Percentiles rank a stretch among this genome's conserved stretches.
phyloP scores from a whole-genome alignment of 2,797 vertebrate genomes.

The Dermochelys coriacea region DNA sequence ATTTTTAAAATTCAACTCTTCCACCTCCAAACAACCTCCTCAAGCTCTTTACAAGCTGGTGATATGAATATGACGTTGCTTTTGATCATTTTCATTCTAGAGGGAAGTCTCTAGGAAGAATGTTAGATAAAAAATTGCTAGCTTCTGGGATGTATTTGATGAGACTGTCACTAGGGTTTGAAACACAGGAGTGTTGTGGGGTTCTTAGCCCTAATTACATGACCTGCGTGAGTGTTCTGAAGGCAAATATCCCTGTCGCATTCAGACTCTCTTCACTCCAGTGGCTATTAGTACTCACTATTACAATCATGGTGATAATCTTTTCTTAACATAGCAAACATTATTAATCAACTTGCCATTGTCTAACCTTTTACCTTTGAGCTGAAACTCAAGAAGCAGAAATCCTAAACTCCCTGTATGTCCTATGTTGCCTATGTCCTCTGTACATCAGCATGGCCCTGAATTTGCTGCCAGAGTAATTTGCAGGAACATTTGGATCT shows the following conservation, averaged over 20 bases:
- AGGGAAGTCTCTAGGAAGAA: not conserved
- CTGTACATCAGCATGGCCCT: accelerated
- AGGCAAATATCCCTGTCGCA: not conserved
- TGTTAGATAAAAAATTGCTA: not conserved
- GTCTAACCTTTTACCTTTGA: not conserved
- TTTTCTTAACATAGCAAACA: not conserved
- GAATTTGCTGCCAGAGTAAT: not conserved
- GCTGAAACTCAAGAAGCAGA: accelerated
- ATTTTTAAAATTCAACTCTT: not conserved
- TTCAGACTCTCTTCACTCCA: accelerated
- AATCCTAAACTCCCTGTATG: not conserved
- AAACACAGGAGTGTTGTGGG: not conserved
- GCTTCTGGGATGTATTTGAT: not conserved
- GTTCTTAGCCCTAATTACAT: accelerated
- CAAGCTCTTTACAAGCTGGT: not conserved
- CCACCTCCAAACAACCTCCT: not conserved
- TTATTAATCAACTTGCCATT: not conserved
- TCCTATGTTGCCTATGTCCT: not conserved
- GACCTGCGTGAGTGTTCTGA: not conserved
- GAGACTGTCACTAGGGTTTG: not conserved
- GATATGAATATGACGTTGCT: not conserved
- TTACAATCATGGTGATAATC: not conserved
- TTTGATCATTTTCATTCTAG: not conserved
- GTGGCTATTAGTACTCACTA: not conserved
- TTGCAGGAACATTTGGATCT: not conserved